Evolutionary conservation across 2,888 invertebrate species (phyloP).

Genomic region (Tenthredo mesomela): DNA sequence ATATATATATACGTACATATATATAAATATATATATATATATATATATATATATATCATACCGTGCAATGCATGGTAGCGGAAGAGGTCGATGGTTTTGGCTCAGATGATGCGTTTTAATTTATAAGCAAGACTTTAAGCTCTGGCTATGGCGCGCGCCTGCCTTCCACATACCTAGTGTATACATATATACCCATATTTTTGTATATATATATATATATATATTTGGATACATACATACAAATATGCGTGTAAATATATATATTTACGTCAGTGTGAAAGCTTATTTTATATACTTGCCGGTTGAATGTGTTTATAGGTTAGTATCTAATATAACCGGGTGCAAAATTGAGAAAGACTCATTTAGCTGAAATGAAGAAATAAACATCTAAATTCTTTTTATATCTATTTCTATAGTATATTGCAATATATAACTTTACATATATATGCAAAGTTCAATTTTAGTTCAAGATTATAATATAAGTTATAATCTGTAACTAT

Average conservation of each 20-base stretch:
- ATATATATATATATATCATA: not conserved
- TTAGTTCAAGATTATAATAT: not conserved
- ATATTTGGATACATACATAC: not conserved
- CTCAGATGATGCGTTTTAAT: conserved; percentile 50
- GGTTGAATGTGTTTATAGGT: conserved; percentile 47
- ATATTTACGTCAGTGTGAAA: conserved; percentile 20
- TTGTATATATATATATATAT: not conserved
- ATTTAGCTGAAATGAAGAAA: not conserved
- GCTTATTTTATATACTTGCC: conserved; percentile 47
- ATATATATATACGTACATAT: not conserved
- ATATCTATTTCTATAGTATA: no score
- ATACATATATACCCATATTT: not conserved
- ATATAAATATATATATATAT: not conserved
- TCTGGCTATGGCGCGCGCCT: not conserved
- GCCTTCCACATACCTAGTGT: not conserved
- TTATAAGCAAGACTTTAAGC: conserved; percentile 32
- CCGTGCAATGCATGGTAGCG: not conserved
- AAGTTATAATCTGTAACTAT: not conserved
- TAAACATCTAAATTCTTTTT: not conserved
- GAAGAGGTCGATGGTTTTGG: conserved; percentile 31
- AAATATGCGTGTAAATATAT: conserved; percentile 13
- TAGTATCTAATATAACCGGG: conserved; percentile 6
- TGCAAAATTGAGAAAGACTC: not conserved
- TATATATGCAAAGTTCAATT: not conserved
- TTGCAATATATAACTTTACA: no score